A percentile compares a stretch with the other conserved stretches of the same genome.
These are phyloP conservation scores for Heliconius hermathena DNA, from an alignment of 1,140 invertebrate species.

Conservation along the genomic window DNA sequence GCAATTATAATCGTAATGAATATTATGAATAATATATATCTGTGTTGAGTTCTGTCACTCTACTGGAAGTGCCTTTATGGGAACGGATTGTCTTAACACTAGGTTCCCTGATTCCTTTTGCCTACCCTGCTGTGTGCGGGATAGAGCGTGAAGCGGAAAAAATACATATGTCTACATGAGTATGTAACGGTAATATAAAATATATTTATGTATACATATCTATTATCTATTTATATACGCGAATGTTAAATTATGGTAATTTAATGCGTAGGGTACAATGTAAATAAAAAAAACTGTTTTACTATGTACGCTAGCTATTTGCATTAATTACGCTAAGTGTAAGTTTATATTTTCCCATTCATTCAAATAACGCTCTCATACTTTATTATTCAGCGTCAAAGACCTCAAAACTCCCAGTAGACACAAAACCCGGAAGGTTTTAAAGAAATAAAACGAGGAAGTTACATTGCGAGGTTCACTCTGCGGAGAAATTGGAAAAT, in stretches of 20 bases:
- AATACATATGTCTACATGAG: neutral
- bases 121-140: no score
- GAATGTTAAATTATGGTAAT: neutral
- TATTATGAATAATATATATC: no score
- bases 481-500: slow-evolving; percentile 2
- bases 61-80: no score
- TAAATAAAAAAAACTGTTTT: slow-evolving; percentile 5
- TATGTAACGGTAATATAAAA: neutral
- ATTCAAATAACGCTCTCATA: slow-evolving; percentile 38
- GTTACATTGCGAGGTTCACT: neutral
- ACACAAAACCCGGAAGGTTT: slow-evolving; percentile 38
- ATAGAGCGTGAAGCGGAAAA: neutral
- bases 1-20: no score
- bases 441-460: neutral
- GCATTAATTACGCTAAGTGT: slow-evolving; percentile 30
- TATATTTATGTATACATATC: neutral
- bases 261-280: neutral
- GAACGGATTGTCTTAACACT: neutral
- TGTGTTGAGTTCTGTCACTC: no score
- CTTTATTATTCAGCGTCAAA: slow-evolving; percentile 39
- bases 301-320: slow-evolving; percentile 22
- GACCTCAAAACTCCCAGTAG: slow-evolving; percentile 37
- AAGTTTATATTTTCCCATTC: slow-evolving; percentile 30
- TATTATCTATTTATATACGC: neutral
- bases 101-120: neutral